Percentiles rank a stretch among this genome's conserved stretches.
phyloP scores from a whole-genome alignment of 64 coral and sea anemone species.

The Trachythela sp. region DNA sequence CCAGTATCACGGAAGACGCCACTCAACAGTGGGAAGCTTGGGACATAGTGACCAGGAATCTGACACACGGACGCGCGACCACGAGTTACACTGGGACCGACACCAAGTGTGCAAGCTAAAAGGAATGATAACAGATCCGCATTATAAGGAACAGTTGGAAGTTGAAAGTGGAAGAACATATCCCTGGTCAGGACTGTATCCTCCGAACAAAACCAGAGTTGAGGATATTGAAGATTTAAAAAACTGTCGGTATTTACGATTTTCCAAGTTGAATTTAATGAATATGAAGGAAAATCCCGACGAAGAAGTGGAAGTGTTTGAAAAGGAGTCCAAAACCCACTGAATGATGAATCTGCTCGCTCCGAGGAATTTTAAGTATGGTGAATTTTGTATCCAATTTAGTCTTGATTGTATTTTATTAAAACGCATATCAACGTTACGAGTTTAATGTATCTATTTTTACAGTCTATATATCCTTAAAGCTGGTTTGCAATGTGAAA shows the following conservation, averaged over 20 bases:
- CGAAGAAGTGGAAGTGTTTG: conserved; percentile 15
- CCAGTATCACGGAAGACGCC: neutral
- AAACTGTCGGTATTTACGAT: conserved; percentile 7
- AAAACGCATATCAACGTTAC: too few species aligned
- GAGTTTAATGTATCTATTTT: too few species aligned
- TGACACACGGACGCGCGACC: neutral
- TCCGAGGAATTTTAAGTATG: too few species aligned
- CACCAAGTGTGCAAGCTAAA: neutral
- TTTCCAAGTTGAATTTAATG: neutral
- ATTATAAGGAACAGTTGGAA: conserved; percentile 5
- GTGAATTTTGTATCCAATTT: too few species aligned
- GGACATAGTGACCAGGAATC: neutral
- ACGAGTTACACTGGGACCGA: neutral
- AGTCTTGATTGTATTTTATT: too few species aligned
- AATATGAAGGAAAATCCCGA: conserved; percentile 18
- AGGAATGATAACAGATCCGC: conserved; percentile 13
- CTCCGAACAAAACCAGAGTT: neutral
- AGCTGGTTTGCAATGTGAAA: too few species aligned
- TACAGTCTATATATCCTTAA: too few species aligned
- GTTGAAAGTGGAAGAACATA: neutral
- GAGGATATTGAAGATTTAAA: neutral
- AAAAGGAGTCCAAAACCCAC: conserved; percentile 4
- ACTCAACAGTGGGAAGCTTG: neutral
- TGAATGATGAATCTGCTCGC: too few species aligned
- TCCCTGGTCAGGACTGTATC: neutral